Evolutionary conservation across 37 sponge, comb jelly and placozoan genomes (phyloP), one percentile per base, ranked within the genome.

Genomic region (Tethya wilhelma): DNA sequence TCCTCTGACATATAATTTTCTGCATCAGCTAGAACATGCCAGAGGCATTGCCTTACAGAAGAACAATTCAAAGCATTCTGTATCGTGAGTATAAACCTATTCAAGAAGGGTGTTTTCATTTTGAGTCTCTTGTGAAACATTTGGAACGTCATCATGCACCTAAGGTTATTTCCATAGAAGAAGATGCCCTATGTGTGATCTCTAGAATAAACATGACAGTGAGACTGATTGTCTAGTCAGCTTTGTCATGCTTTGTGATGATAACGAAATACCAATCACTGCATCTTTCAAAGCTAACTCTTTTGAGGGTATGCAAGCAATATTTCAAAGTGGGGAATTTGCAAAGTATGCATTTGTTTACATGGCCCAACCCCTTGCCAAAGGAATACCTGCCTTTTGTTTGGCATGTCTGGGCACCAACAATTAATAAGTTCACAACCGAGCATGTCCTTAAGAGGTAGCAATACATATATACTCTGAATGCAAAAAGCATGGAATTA

Each of bases 121-220:
- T n/a, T n/a, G n/a, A n/a, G n/a, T n/a, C n/a, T n/a, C n/a, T n/a
- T n/a, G 29, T 73, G 22, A 29, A 28, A 29, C 86, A 85, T 64
- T 37, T 85, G 19, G 34, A 46, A 14, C 11, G 17, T 25, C 59
- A 85, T 44, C 41, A 77, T 59, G 63, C 78, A 59, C 31, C 86
- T 20, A 62, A 45, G 85, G 85, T n/a, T n/a, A n/a, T n/a, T n/a
- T n/a, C n/a, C n/a, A n/a, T n/a, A n/a, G n/a, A n/a, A 41, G 79
- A 82, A 64, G 83, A 82, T 73, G 83, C 83, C 36, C 62, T 67
- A 43, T 55, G 74, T 62, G 55, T 82, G 5, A 82, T 82, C 28
- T 20, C 83, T 23, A 59, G 74, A 62, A 66, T 82, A 29, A 70
- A 84, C 4, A 67, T 56, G 84, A 84, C 69, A 75, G 43, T 84